A percentile compares a stretch with the other conserved stretches of the same genome.
Evolutionary conservation across 2,888 invertebrate species (phyloP).

Genomic region (Yponomeuta sedellus): DNA sequence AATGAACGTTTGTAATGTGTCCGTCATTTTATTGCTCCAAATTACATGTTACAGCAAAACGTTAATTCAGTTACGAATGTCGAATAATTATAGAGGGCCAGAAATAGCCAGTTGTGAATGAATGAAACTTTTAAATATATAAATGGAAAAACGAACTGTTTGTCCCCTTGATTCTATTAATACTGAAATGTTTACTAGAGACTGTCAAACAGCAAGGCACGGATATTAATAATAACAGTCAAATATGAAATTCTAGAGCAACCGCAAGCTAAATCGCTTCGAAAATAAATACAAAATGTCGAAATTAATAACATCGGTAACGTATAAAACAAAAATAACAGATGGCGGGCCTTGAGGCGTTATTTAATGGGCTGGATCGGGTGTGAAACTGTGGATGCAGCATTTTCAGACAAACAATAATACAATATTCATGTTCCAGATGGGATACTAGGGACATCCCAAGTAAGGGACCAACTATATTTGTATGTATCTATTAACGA

Average conservation of each 20-base stretch:
- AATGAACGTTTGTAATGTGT: too few relatives aligned
- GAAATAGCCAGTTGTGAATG: constrained; percentile 2
- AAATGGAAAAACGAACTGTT: not conserved
- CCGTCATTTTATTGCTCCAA: constrained; percentile 40
- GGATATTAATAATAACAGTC: constrained; percentile 9
- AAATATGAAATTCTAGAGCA: constrained; percentile 14
- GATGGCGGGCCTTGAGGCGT: constrained; percentile 55
- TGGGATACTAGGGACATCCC: not conserved
- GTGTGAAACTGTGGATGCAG: constrained; percentile 23
- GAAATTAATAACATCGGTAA: constrained; percentile 27
- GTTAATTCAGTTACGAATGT: constrained; percentile 36
- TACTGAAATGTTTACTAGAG: constrained; percentile 6
- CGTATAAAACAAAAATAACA: constrained; percentile 52
- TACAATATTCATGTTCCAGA: not conserved
- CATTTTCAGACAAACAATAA: not conserved
- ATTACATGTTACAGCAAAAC: constrained; percentile 45
- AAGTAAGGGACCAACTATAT: too few relatives aligned
- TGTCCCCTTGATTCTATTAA: not conserved
- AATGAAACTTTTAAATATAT: not conserved
- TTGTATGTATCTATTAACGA: too few relatives aligned
- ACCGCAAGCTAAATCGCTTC: constrained; percentile 15
- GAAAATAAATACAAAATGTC: constrained; percentile 31
- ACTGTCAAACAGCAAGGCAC: not conserved
- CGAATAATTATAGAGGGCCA: constrained; percentile 25
- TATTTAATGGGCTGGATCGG: constrained; percentile 60